Evolutionary conservation across 2,888 invertebrate genomes (phyloP).

Genomic region (Nycteola revayana): DNA sequence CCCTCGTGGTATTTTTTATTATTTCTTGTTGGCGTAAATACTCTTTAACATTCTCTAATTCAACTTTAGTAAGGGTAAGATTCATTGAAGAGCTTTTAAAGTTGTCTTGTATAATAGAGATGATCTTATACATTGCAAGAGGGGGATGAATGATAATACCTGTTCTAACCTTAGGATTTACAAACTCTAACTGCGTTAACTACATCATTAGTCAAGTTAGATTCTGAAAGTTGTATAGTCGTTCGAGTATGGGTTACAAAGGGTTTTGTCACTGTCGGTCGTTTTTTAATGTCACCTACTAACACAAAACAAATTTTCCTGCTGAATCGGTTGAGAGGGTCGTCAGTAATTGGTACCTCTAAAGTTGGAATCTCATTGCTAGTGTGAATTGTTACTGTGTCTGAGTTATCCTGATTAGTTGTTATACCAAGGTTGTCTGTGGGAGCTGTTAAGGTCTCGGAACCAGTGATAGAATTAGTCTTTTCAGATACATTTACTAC

Average conservation of each 20-base stretch:
- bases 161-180: not conserved
- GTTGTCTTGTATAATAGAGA: constrained; percentile 10
- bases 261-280: not conserved
- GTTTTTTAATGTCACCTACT: not conserved
- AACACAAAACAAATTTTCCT: not conserved
- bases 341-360: no score
- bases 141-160: not conserved
- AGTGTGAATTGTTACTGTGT: no score
- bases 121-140: constrained; percentile 3
- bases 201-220: not conserved
- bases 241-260: not conserved
- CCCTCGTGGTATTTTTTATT: constrained; percentile 8
- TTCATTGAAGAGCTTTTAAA: constrained; percentile 16
- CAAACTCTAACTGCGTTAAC: not conserved
- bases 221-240: not conserved
- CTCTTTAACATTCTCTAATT: constrained; percentile 14
- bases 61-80: constrained; percentile 6
- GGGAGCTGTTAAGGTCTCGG: no score
- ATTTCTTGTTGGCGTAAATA: constrained; percentile 6
- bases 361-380: no score
- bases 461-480: no score
- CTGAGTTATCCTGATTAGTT: no score
- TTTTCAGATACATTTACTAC: no score
- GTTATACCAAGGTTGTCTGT: no score
- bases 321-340: not conserved